Evolutionary conservation across 2,113 vertebrate genomes (phyloP).

Genomic region (Paradisaea rubra): DNA sequence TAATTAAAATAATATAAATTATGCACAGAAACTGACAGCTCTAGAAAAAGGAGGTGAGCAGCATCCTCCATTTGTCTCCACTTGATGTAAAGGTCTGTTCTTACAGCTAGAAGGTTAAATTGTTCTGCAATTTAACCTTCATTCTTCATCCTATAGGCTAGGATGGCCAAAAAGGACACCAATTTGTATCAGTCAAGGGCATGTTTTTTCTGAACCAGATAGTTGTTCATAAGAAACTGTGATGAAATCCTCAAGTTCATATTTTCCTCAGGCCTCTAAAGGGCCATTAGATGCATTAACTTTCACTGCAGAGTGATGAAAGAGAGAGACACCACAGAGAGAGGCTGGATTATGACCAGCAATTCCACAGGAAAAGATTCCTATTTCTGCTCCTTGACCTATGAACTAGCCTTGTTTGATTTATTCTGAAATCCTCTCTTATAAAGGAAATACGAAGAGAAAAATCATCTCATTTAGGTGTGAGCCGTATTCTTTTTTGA

Average conservation of each 20-base stretch:
- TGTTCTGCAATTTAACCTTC: not conserved
- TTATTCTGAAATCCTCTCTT: not conserved
- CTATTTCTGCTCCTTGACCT: not conserved
- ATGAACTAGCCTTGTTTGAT: not conserved
- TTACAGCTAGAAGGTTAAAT: constrained; percentile 1
- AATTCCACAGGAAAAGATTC: not conserved
- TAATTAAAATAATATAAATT: constrained; percentile 29
- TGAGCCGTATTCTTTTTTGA: not conserved
- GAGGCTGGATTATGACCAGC: not conserved
- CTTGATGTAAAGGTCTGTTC: not conserved
- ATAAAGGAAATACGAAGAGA: not conserved
- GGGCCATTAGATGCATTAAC: not conserved
- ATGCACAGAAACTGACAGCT: not conserved
- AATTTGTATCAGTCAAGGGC: not conserved
- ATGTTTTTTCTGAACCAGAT: not conserved
- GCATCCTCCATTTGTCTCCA: not conserved
- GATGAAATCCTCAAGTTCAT: not conserved
- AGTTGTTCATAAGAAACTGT: not conserved
- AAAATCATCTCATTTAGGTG: not conserved
- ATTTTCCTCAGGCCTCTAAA: not conserved
- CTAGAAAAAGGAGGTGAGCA: not conserved
- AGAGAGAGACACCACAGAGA: not conserved
- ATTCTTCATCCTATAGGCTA: not conserved
- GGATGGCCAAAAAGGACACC: not conserved
- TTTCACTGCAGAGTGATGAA: not conserved